Conservation (phyloP, 2,113 vertebrate genomes). For the Pleuronectes platessa region DNA sequence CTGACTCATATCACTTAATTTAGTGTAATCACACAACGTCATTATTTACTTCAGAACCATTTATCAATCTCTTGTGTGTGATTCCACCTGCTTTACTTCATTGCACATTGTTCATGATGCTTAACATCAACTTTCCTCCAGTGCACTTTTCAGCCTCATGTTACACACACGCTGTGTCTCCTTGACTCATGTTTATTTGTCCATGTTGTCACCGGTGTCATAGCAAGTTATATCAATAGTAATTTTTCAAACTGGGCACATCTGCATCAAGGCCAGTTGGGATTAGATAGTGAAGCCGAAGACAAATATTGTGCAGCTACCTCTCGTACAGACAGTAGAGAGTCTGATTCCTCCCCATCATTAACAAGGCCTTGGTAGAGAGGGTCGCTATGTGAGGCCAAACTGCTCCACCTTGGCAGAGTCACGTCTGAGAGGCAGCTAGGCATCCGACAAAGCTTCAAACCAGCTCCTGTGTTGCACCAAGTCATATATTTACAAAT, state of each 20-base stretch:
- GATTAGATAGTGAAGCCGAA: slow-evolving; percentile 19
- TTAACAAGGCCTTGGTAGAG: not conserved
- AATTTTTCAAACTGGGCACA: slow-evolving; percentile 1
- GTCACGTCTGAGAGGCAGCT: too few species aligned
- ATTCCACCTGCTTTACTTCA: slow-evolving; percentile 13
- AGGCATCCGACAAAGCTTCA: not conserved
- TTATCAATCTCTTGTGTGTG: slow-evolving; percentile 22
- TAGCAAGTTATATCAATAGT: not conserved
- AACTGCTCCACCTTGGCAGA: not conserved
- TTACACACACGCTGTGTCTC: not conserved
- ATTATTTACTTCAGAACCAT: slow-evolving; percentile 17
- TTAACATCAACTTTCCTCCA: slow-evolving; percentile 13
- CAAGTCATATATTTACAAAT: slow-evolving; percentile 15
- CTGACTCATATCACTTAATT: slow-evolving; percentile 17
- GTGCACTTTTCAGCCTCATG: not conserved
- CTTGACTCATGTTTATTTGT: not conserved
- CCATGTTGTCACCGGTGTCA: not conserved
- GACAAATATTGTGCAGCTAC: slow-evolving; percentile 45
- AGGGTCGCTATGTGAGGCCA: not conserved
- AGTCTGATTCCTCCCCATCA: slow-evolving; percentile 4
- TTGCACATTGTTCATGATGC: not conserved
- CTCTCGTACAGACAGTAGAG: not conserved
- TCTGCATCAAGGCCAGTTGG: not conserved
- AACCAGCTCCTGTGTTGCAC: not conserved
- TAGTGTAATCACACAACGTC: slow-evolving; percentile 27